Evolutionary conservation across 2,888 invertebrate species (phyloP).

Genomic region (Himalopsyche anomala): DNA sequence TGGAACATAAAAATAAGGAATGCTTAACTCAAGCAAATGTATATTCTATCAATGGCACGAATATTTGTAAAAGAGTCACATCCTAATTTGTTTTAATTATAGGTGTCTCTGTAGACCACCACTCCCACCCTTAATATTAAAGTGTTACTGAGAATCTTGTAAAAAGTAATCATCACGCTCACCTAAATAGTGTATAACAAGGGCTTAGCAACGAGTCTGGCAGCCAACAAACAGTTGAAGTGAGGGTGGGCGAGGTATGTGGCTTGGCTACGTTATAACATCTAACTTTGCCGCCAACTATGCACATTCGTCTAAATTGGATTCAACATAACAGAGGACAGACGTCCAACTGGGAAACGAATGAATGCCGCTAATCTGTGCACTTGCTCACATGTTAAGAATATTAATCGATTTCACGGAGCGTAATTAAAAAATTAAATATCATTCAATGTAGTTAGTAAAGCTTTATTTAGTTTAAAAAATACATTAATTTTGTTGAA

Average conservation of each 20-base stretch:
- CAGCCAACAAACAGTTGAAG: background rate
- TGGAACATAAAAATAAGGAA: no score
- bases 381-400: background rate
- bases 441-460: no score
- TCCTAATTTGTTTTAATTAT: no score
- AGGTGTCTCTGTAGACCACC: no score
- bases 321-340: constrained; percentile 55
- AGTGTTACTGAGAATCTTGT: no score
- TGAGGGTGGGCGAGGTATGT: background rate
- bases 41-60: no score
- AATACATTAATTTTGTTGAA: no score
- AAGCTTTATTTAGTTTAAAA: no score
- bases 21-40: no score
- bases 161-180: background rate
- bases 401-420: background rate
- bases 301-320: constrained; percentile 64
- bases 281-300: constrained; percentile 62
- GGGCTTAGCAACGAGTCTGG: background rate
- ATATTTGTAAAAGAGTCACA: no score
- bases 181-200: background rate
- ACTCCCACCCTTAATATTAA: no score
- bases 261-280: constrained; percentile 57
- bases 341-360: constrained; percentile 41
- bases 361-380: background rate
- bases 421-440: no score